Evolutionary conservation across 2,113 vertebrate genomes (phyloP).

Genomic region (Chionis minor): DNA sequence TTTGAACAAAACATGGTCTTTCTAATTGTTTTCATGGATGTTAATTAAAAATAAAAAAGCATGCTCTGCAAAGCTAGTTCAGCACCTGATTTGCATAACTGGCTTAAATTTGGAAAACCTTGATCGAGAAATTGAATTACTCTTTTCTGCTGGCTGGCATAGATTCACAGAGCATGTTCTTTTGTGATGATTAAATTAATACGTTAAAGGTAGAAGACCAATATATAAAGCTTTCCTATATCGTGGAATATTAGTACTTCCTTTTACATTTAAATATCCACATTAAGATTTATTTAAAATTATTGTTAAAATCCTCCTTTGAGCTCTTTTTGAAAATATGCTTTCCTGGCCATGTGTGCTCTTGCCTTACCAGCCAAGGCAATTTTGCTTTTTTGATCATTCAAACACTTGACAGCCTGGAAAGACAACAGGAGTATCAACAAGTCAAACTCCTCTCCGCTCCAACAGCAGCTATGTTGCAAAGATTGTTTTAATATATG

Average conservation of each 20-base stretch:
- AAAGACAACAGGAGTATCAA: background rate
- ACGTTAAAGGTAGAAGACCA: background rate
- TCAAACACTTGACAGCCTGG: background rate
- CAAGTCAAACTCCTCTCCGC: background rate
- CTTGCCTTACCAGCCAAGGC: background rate
- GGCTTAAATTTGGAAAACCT: background rate
- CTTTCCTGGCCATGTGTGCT: background rate
- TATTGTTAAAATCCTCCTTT: background rate
- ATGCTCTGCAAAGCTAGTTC: background rate
- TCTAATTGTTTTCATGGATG: slow-evolving; percentile 2
- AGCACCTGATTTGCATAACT: background rate
- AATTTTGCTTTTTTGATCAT: background rate
- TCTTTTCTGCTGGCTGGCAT: background rate
- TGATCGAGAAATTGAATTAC: background rate
- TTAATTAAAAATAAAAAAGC: background rate
- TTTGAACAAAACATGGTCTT: background rate
- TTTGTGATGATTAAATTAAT: background rate
- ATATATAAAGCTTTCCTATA: background rate
- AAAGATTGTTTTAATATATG: background rate
- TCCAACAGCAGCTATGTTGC: background rate
- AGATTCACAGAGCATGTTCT: background rate
- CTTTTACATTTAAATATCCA: background rate
- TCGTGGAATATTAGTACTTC: background rate
- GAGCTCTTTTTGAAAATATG: background rate
- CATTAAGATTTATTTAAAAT: background rate